phyloP scores from a whole-genome alignment of 2,113 vertebrate genomes.

The Typhlomys cinereus region DNA sequence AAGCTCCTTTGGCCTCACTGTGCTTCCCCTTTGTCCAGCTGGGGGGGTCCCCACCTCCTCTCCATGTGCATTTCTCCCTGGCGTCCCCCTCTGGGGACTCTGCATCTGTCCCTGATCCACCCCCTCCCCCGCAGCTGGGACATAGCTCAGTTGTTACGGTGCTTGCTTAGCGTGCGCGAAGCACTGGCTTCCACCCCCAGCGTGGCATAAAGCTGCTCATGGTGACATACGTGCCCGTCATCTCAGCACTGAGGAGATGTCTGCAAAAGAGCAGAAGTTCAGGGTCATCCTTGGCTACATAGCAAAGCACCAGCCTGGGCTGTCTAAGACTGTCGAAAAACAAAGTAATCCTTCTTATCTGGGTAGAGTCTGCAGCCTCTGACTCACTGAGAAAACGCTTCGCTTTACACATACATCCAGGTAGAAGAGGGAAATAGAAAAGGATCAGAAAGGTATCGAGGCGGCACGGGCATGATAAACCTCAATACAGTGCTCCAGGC shows the following conservation, averaged over 20 bases:
- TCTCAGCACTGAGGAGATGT: too few species aligned
- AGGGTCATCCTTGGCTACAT: too few species aligned
- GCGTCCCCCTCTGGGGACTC: background rate
- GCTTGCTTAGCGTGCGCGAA: too few species aligned
- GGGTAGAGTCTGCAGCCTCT: background rate
- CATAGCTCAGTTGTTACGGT: too few species aligned
- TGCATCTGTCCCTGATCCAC: background rate
- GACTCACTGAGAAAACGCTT: background rate
- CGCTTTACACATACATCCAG: background rate
- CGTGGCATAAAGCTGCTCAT: too few species aligned
- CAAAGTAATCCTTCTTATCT: background rate
- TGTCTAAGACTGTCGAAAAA: too few species aligned
- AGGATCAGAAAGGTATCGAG: background rate
- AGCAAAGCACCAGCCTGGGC: too few species aligned
- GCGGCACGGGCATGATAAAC: background rate
- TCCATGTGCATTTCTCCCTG: background rate
- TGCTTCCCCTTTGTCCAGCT: accelerated
- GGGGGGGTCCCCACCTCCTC: background rate
- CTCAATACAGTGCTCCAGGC: background rate
- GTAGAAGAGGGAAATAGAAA: background rate
- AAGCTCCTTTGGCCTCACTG: accelerated
- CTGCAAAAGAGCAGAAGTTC: too few species aligned
- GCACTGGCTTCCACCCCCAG: too few species aligned
- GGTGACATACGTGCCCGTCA: too few species aligned
- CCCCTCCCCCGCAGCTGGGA: too few species aligned